phyloP scores from a whole-genome alignment of 2,888 invertebrate species.

The Cremastinae sp. region DNA sequence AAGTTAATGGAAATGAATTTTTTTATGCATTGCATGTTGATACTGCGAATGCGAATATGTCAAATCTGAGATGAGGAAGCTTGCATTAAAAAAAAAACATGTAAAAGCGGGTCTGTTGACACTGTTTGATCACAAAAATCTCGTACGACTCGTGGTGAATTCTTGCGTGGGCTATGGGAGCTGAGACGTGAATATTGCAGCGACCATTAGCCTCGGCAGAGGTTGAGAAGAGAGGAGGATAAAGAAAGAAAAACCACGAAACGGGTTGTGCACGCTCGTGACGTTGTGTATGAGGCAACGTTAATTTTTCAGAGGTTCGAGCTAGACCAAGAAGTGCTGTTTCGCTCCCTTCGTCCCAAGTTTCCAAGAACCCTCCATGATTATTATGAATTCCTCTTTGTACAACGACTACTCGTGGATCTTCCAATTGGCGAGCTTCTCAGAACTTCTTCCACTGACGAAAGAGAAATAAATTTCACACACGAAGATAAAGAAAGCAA shows the following conservation, averaged over 20 bases:
- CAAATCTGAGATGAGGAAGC: not conserved
- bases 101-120: constrained; percentile 40
- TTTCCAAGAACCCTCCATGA: constrained; percentile 35
- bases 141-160: constrained; percentile 43
- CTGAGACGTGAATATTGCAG: constrained; percentile 61
- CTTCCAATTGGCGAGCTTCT: constrained; percentile 18
- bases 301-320: constrained; percentile 55
- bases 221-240: constrained; percentile 25
- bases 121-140: constrained; percentile 48
- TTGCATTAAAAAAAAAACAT: not conserved
- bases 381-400: constrained; percentile 35
- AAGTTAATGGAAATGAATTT: too few relatives aligned
- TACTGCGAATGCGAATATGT: not conserved
- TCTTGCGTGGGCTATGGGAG: constrained; percentile 37
- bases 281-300: constrained; percentile 28
- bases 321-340: constrained; percentile 10
- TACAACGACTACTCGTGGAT: constrained; percentile 33
- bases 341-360: constrained; percentile 21
- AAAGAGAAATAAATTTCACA: constrained; percentile 10
- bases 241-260: constrained; percentile 26
- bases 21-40: too few relatives aligned
- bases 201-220: constrained; percentile 58
- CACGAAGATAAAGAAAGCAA: not conserved
- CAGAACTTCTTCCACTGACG: constrained; percentile 2
- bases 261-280: constrained; percentile 8